These are phyloP conservation scores for Prionace glauca DNA, from an alignment of 2,797 vertebrate genomes.

Conservation along the genomic window DNA sequence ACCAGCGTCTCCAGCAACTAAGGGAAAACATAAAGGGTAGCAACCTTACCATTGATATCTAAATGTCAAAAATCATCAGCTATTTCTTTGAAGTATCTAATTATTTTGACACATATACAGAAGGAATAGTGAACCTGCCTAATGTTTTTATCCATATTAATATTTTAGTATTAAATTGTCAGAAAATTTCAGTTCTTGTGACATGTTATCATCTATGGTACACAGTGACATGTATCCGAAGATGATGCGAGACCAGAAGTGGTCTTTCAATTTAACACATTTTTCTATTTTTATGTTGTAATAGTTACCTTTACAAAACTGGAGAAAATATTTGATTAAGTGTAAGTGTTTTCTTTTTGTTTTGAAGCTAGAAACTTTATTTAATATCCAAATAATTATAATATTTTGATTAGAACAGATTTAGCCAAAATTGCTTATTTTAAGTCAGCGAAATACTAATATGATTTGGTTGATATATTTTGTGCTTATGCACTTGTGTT, in stretches of 20 bases:
- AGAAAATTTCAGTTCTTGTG: constrained; percentile 6
- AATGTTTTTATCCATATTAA: constrained; percentile 22
- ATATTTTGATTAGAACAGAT: not conserved
- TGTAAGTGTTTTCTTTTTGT: not conserved
- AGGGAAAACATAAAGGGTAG: not conserved
- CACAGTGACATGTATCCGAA: not conserved
- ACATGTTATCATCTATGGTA: not conserved
- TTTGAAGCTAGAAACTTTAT: not conserved
- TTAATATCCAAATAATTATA: not conserved
- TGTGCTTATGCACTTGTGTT: not conserved
- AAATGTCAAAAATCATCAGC: constrained; percentile 13
- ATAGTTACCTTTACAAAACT: not conserved
- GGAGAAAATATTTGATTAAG: not conserved
- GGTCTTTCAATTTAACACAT: not conserved
- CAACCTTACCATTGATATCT: not conserved
- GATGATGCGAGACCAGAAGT: not conserved
- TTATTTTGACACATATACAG: constrained; percentile 18
- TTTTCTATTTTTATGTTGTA: not conserved
- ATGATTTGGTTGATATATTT: not conserved
- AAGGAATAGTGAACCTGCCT: constrained; percentile 26
- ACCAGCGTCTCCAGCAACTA: not conserved
- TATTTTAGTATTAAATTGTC: constrained; percentile 21
- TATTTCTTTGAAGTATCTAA: not conserved
- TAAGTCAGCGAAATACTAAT: not conserved
- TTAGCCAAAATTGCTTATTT: not conserved